These are phyloP conservation scores for Druon quercuslanigerum DNA, from an alignment of 1,140 invertebrate genomes.

Conservation along the genomic window DNA sequence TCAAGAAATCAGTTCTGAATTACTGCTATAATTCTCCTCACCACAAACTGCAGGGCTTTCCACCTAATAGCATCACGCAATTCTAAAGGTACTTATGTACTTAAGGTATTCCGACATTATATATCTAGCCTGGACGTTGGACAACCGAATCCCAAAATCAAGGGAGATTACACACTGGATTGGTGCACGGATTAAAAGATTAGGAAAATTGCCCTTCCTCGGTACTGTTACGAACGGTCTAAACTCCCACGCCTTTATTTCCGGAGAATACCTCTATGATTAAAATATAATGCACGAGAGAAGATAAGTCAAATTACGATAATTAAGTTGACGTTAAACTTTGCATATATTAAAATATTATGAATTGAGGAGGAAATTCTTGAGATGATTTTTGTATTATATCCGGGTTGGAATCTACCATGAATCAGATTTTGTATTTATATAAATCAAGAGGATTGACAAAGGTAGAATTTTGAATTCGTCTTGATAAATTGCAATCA, in stretches of 20 bases:
- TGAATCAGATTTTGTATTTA: too few species aligned
- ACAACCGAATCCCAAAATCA: conserved; percentile 17
- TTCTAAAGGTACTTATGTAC: conserved; percentile 15
- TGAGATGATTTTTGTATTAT: too few species aligned
- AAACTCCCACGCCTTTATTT: conserved; percentile 16
- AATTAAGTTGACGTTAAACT: conserved; percentile 12
- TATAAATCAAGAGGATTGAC: too few species aligned
- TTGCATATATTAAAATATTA: background rate
- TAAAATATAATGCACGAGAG: background rate
- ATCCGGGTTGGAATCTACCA: too few species aligned
- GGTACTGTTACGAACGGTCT: background rate
- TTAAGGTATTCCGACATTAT: conserved; percentile 1
- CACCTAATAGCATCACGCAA: background rate
- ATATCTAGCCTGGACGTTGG: background rate
- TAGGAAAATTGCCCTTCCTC: conserved; percentile 11
- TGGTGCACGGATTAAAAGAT: conserved; percentile 12
- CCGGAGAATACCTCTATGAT: background rate
- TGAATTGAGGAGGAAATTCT: background rate
- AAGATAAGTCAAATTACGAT: background rate
- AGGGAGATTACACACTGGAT: conserved; percentile 23
- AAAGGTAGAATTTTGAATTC: too few species aligned
- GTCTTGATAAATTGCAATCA: background rate
- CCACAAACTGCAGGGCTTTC: too few species aligned
- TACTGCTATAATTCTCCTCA: too few species aligned
- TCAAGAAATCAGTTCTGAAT: background rate